phyloP scores from a whole-genome alignment of 2,797 vertebrate genomes.

The Sebastolobus alascanus region DNA sequence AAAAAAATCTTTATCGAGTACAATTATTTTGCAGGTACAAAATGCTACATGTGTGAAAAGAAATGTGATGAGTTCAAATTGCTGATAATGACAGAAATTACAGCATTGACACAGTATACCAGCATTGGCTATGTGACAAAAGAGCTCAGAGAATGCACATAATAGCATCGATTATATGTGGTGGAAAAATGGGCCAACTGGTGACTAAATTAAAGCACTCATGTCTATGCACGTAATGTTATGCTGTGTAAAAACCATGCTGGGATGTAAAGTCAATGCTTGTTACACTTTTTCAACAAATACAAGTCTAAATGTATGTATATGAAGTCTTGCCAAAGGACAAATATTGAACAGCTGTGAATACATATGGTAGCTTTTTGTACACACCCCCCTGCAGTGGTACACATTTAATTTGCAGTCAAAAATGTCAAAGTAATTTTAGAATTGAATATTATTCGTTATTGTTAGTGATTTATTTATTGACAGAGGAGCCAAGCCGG shows the following conservation, averaged over 20 bases:
- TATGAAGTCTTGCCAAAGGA: neutral
- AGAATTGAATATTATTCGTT: neutral
- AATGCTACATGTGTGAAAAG: neutral
- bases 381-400: too few species aligned
- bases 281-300: neutral
- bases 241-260: neutral
- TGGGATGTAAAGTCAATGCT: neutral
- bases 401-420: neutral
- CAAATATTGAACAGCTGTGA: neutral
- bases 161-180: constrained; percentile 21
- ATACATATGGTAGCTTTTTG: neutral
- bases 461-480: neutral
- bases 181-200: neutral
- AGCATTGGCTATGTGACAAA: constrained; percentile 20
- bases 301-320: neutral
- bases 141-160: constrained; percentile 11
- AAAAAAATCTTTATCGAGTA: neutral
- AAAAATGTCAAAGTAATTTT: neutral
- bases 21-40: constrained; percentile 15
- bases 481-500: neutral
- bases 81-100: constrained; percentile 12
- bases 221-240: neutral
- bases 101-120: neutral
- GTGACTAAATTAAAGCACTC: neutral
- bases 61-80: neutral